A percentile compares a stretch with the other conserved stretches of the same genome.
These are phyloP conservation scores for Pectinophora gossypiella DNA, from an alignment of 1,140 invertebrate species.

Conservation along the genomic window DNA sequence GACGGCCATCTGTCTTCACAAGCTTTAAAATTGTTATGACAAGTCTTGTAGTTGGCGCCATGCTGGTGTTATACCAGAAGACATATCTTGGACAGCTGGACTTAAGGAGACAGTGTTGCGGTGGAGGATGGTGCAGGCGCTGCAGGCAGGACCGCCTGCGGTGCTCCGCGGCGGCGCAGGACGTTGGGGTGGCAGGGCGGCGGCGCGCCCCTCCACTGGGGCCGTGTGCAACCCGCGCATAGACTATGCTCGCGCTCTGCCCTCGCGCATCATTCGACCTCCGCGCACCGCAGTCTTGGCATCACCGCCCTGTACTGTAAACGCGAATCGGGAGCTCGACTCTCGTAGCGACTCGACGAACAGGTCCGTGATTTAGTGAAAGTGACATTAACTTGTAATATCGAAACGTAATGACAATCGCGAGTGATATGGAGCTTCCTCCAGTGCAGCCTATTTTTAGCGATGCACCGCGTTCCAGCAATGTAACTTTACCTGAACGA, in stretches of 20 bases:
- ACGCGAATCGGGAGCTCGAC: conserved; percentile 63
- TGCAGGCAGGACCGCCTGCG: not conserved
- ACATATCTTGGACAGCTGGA: no score
- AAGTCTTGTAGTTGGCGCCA: not conserved
- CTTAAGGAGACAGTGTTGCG: no score
- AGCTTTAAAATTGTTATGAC: conserved; percentile 5
- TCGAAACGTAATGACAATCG: conserved; percentile 25
- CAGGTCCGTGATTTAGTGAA: conserved; percentile 67
- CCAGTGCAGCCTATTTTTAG: conserved; percentile 64
- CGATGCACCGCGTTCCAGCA: conserved; percentile 55
- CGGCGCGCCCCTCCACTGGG: conserved; percentile 56
- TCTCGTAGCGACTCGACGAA: conserved; percentile 73
- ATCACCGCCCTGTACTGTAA: conserved; percentile 59
- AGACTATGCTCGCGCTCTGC: conserved; percentile 67
- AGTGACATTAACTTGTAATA: conserved; percentile 45
- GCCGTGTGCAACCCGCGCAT: conserved; percentile 74
- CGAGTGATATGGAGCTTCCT: conserved; percentile 52
- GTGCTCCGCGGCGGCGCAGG: not conserved
- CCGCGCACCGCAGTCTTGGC: conserved; percentile 69
- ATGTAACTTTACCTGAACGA: conserved; percentile 71
- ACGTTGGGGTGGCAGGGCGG: conserved; percentile 27
- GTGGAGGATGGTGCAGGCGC: not conserved
- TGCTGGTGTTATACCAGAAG: no score
- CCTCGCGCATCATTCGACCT: conserved; percentile 73
- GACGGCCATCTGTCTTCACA: conserved; percentile 8